Conservation (phyloP, 2,888 invertebrate genomes). For the Nineta flava region DNA sequence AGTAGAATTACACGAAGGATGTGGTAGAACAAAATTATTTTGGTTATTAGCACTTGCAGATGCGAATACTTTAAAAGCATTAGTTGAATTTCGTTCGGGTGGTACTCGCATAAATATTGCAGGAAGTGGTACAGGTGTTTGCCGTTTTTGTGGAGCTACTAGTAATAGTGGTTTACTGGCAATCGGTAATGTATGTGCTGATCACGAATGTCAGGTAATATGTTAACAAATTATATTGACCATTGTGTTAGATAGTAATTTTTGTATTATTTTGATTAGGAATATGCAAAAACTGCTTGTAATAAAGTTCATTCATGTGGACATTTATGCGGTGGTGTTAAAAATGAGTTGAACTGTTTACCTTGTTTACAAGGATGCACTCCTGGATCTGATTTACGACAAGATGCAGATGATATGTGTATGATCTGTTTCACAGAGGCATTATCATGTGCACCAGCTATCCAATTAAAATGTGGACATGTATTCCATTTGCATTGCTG, state of each 20-base stretch:
- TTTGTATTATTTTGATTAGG: slow-evolving; percentile 29
- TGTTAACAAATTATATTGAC: not conserved
- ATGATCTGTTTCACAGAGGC: slow-evolving; percentile 99
- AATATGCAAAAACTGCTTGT: slow-evolving; percentile 69
- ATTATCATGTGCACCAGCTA: slow-evolving; percentile 83
- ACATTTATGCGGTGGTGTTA: slow-evolving; percentile 89
- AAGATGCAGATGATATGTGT: slow-evolving; percentile 98
- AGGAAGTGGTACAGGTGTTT: slow-evolving; percentile 43
- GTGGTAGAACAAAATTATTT: slow-evolving; percentile 88
- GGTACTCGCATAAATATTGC: slow-evolving; percentile 31
- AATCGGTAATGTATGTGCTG: slow-evolving; percentile 86
- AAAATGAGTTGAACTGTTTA: slow-evolving; percentile 65
- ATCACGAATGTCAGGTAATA: slow-evolving; percentile 77
- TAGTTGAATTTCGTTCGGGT: slow-evolving; percentile 80
- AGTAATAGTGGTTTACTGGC: slow-evolving; percentile 72
- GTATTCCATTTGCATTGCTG: slow-evolving; percentile 92
- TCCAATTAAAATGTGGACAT: slow-evolving; percentile 87
- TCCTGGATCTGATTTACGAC: slow-evolving; percentile 43
- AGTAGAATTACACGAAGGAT: slow-evolving; percentile 92
- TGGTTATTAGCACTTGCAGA: slow-evolving; percentile 91
- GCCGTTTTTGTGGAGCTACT: slow-evolving; percentile 81
- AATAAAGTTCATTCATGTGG: slow-evolving; percentile 69
- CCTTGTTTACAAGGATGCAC: slow-evolving; percentile 82
- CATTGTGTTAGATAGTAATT: not conserved
- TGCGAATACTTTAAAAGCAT: slow-evolving; percentile 76